phyloP scores from a whole-genome alignment of 1,140 invertebrate species.

The Nautilus pompilius region DNA sequence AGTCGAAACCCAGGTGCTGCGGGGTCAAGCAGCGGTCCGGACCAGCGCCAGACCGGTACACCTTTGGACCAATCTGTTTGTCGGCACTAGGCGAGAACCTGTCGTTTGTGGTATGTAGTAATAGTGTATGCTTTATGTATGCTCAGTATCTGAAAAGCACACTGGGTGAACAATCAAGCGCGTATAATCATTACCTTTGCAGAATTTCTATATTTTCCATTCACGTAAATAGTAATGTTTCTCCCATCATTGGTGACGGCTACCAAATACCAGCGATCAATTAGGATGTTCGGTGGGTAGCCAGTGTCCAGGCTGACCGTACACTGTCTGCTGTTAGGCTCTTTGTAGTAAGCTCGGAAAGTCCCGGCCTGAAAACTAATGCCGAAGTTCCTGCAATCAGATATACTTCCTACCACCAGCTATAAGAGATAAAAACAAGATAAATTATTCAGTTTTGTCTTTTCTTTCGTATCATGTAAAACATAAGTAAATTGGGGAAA shows the following conservation, averaged over 20 bases:
- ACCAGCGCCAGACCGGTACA: too few relatives aligned
- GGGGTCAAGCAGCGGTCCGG: too few relatives aligned
- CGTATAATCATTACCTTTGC: too few relatives aligned
- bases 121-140: too few relatives aligned
- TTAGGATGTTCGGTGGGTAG: slow-evolving; percentile 1
- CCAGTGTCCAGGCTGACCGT: slow-evolving; percentile 9
- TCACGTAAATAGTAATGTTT: slow-evolving; percentile 21
- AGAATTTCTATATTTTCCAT: too few relatives aligned
- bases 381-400: slow-evolving; percentile 29
- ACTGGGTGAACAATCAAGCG: too few relatives aligned
- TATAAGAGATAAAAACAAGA: slow-evolving; percentile 8
- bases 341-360: slow-evolving; percentile 25
- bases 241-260: slow-evolving; percentile 30
- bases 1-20: too few relatives aligned
- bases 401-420: slow-evolving; percentile 32
- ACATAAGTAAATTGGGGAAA: too few relatives aligned
- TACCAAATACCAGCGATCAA: slow-evolving; percentile 32
- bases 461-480: background rate
- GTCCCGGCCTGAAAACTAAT: slow-evolving; percentile 25
- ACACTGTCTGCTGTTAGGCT: slow-evolving; percentile 8
- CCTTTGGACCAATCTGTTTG: too few relatives aligned
- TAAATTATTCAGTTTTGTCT: background rate
- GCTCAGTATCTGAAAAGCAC: too few relatives aligned
- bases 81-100: too few relatives aligned
- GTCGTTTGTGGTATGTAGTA: too few relatives aligned